Base-by-base conservation (phyloP, 2,888 invertebrate genomes). In the Drosophila testacea region DNA sequence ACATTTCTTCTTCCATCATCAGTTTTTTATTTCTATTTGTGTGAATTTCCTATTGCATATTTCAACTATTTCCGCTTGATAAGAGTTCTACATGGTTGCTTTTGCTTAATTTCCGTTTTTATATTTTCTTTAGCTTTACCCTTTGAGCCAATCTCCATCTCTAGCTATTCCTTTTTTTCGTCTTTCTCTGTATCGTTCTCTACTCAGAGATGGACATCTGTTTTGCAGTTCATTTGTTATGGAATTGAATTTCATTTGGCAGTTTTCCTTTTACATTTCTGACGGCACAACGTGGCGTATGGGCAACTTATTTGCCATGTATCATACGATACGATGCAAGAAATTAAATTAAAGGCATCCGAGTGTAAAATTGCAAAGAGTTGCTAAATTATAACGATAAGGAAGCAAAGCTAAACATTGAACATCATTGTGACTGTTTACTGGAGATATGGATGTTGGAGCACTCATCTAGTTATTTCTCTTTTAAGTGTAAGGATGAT, bases 211-310 rank as follows among this genome's bases (percentile, higher is more conserved):
- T 84, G 83, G 77, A 79, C 87, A 87, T 78, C 84, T 77, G 84
- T 77, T 83, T 79, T 79, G 77, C 88, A 82, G 80, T 84, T 87
- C 80, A 83, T 78, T 84, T 82, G 80, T 80, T 72, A 82, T 82
- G 68, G 80, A 82, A 87, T 83, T 82, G 78, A 87, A 87, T 87
- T 74, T 71, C 44, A 70, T 66, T 77, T 73, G 48, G 51, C 61
- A 69, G 68, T 64, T 71, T 60, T 69, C 38, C 47, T 68, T 62
- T 62, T 46, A 28, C 39, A 44, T 41, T 63, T 62, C 50, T 42
- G n/a, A 63, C 63, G 50, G 62, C 62, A 51, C 62, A 62, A 79
- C 77, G 63, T 75, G 69, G 73, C 86, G 77, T 80, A 83, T 82
- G 70, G 46, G 83, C 66, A 83, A 77, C 81, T 46, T 69, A 75